Evolutionary conservation across 2,113 vertebrate species (phyloP), one percentile per base, ranked within the genome.

Genomic region (Channa argus): DNA sequence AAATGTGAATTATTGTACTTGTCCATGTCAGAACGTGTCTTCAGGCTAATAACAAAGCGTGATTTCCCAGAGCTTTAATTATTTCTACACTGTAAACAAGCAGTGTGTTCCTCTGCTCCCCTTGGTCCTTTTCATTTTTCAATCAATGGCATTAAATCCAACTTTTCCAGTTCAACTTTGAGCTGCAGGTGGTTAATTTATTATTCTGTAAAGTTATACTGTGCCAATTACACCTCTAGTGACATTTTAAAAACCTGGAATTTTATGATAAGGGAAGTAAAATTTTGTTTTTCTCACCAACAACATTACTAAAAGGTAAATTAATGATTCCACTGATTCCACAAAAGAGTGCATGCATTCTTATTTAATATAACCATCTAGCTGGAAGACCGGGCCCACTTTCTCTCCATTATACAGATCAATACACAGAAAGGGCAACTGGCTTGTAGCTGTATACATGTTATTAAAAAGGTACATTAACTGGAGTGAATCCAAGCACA

Each of bases 211-310:
- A 56, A 39, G 9, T 63, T 7, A 41, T 47, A 68, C 43, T 63
- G 54, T 50, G 14, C 33, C 55, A 74, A 59, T 82, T 46, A 85
- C 47, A 80, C 78, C 24, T 39, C 53, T 68, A 43, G 5, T 66
- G 51, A 76, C n/a, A 63, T 76, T 74, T 76, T 24, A 86, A 34
- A 80, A 80, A 79, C 1, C 8, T 24, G 8, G 34, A 8, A 24
- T 60, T 72, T 84, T 36, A 70, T 36, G 50, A 39, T 54, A 55
- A 4, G 15, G 13, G 44, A 72, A 11, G 45, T 38, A 76, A 3
- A 15, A 24, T 24, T 24, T 24, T 24, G 24, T 24, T 24, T 24
- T 24, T 24, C 24, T 24, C 24, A 24, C 24, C 24, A 24, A 24
- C 24, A 24, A 24, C 24, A 24, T 24, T 24, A 24, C 24, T 24